phyloP scores from a whole-genome alignment of 2,888 invertebrate genomes.

The Phyllotreta striolata region DNA sequence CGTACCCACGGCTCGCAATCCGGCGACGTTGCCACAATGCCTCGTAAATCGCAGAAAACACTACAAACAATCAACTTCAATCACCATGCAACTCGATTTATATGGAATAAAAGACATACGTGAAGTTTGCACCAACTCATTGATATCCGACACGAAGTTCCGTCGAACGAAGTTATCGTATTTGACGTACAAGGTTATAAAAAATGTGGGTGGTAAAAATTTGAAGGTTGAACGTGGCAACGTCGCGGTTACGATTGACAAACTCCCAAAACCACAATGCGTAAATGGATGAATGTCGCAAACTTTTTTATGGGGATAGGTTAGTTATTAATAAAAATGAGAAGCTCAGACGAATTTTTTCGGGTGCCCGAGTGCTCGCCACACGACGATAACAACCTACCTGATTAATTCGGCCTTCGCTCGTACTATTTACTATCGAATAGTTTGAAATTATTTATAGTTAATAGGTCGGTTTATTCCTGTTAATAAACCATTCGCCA shows the following conservation, averaged over 20 bases:
- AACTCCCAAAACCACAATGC: slow-evolving; percentile 3
- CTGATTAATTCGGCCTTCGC: slow-evolving; percentile 22
- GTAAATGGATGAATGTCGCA: slow-evolving; percentile 1
- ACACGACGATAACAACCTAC: slow-evolving; percentile 11
- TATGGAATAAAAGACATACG: too few species aligned
- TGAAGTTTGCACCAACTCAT: too few species aligned
- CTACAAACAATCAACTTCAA: too few species aligned
- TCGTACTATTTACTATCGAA: slow-evolving; percentile 4
- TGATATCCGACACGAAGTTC: too few species aligned
- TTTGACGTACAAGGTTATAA: too few species aligned
- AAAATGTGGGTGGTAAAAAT: not conserved
- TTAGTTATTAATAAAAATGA: slow-evolving; percentile 25
- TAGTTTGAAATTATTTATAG: not conserved
- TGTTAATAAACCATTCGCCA: too few species aligned
- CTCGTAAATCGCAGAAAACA: not conserved
- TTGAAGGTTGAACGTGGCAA: not conserved
- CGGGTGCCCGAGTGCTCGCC: too few species aligned
- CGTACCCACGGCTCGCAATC: slow-evolving; percentile 5
- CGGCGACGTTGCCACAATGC: slow-evolving; percentile 5
- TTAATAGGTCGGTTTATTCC: too few species aligned
- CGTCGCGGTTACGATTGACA: not conserved
- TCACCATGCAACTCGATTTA: not conserved
- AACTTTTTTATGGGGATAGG: slow-evolving; percentile 28
- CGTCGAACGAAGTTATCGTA: too few species aligned
- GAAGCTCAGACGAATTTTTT: slow-evolving; percentile 18